These are phyloP conservation scores for Xestia c-nigrum DNA, from an alignment of 2,888 invertebrate genomes.

Conservation along the genomic window DNA sequence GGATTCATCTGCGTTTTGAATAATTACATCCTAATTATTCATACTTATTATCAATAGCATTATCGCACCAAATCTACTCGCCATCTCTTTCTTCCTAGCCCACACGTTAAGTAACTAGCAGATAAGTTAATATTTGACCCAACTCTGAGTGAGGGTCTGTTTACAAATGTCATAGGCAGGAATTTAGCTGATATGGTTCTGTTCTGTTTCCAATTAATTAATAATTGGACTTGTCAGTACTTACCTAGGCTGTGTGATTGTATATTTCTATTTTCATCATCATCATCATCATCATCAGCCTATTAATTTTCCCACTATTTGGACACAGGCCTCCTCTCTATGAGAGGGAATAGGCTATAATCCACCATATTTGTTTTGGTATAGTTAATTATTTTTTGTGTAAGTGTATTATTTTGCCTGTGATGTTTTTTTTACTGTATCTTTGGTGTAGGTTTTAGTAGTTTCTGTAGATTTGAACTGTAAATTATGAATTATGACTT, in stretches of 20 bases:
- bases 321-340: too few relatives aligned
- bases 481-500: too few relatives aligned
- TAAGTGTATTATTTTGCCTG: neutral
- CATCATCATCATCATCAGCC: too few relatives aligned
- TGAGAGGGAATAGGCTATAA: too few relatives aligned
- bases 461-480: too few relatives aligned
- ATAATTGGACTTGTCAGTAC: constrained; percentile 13
- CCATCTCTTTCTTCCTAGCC: constrained; percentile 25
- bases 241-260: neutral
- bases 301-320: too few relatives aligned
- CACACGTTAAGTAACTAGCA: constrained; percentile 58
- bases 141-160: constrained; percentile 60
- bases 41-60: neutral
- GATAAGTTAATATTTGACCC: constrained; percentile 71
- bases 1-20: too few relatives aligned
- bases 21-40: too few relatives aligned
- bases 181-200: constrained; percentile 57
- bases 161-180: constrained; percentile 69
- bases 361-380: too few relatives aligned
- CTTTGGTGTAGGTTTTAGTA: neutral
- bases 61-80: constrained; percentile 1
- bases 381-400: neutral
- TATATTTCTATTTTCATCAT: neutral
- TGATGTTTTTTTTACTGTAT: neutral
- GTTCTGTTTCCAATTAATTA: constrained; percentile 62